phyloP scores from a whole-genome alignment of 2,113 vertebrate species.

The Fukomys damarensis region DNA sequence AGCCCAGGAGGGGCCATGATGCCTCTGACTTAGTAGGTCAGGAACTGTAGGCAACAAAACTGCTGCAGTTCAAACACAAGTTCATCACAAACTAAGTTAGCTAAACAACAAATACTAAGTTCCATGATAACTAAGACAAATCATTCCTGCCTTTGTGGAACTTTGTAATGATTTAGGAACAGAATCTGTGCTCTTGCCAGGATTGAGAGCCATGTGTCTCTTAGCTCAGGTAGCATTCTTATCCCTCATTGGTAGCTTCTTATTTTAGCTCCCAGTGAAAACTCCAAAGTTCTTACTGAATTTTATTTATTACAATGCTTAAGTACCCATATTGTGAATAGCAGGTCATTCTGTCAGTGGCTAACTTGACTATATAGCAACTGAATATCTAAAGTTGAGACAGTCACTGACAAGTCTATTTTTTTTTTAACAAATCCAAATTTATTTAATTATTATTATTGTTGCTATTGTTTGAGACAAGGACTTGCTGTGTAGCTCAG shows the following conservation, averaged over 20 bases:
- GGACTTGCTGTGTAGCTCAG: neutral
- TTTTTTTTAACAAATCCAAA: neutral
- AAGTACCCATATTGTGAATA: neutral
- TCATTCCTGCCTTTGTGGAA: neutral
- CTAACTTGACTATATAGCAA: neutral
- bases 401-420: neutral
- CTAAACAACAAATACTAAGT: constrained; percentile 4
- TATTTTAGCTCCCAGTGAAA: neutral
- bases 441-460: neutral
- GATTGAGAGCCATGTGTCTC: neutral
- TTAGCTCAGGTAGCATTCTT: neutral
- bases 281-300: constrained; percentile 10
- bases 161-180: neutral
- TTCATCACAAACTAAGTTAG: neutral
- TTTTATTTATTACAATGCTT: neutral
- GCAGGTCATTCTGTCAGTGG: neutral
- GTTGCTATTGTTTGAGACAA: neutral
- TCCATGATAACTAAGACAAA: neutral
- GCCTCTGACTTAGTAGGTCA: neutral
- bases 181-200: neutral
- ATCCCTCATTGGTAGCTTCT: neutral
- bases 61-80: neutral
- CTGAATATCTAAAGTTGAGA: constrained; percentile 26
- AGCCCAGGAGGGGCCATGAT: neutral
- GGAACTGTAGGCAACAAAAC: neutral